Base-by-base conservation (phyloP, 2,113 vertebrate genomes). In the Chaetodon trifascialis region DNA sequence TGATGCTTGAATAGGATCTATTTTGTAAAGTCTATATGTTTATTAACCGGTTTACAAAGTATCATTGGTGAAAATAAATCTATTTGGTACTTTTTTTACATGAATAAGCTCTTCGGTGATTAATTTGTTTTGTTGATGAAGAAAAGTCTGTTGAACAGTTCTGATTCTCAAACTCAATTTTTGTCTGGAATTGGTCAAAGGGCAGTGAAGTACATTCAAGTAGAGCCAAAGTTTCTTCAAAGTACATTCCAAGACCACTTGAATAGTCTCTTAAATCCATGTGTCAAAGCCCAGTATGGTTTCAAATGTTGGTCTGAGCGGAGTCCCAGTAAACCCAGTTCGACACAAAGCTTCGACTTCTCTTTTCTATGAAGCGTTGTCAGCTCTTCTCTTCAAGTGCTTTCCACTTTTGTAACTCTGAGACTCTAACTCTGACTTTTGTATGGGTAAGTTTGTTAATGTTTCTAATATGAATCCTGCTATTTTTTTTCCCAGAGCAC, bases 401-500 rank as follows among this genome's bases (percentile, higher is more conserved):
- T 84, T 90, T 80, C 82, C 85, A 84, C 78, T 87, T 90, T 86
- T 89, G 67, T 86, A 86, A 73, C 47, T 62, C 51, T n/a, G 23
- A 65, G 42, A 44, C 42, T 83, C 62, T 72, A 44, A 73, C 52
- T 64, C 60, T 67, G 30, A 84, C 62, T 80, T 90, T 92, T 90
- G 58, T 84, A 92, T 84, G 4, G 1, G 46, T 95, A 89, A 77
- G 83, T 93, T 94, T 94, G 94, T 72, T 63, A 92, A 92, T 94
- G 87, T 91, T 93, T 91, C 94, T 94, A 93, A 92, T 80, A 87
- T 91, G 63, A 77, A 84, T 79, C 73, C 14, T 88, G 69, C 23
- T 92, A 89, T 93, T 80, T 96, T 87, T 96, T 96, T 83, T 95
- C 88, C 93, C 93, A 94, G 81, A 95, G 93, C 76, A 92, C 96